Conservation (phyloP, 2,797 vertebrate genomes). For the Atherinosoma microstoma region DNA sequence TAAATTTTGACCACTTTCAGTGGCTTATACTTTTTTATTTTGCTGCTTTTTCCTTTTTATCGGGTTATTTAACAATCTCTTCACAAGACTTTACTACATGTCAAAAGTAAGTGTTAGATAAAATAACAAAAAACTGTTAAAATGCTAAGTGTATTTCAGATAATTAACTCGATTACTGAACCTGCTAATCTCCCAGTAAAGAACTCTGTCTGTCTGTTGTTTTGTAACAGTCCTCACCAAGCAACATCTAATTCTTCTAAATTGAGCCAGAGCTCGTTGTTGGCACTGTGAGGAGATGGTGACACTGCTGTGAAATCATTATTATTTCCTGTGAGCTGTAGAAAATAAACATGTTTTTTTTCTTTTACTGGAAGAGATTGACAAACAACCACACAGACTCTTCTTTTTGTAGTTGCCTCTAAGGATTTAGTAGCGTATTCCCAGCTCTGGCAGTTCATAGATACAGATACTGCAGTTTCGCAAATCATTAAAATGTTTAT, state of each 20-base stretch:
- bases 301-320: conserved; percentile 15
- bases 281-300: no score
- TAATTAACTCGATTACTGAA: neutral
- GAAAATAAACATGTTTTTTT: neutral
- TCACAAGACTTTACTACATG: neutral
- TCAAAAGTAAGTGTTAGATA: neutral
- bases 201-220: conserved; percentile 29
- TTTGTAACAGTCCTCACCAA: conserved; percentile 36
- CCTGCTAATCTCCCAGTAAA: conserved; percentile 13
- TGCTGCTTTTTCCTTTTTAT: neutral
- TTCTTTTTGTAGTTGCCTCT: neutral
- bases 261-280: conserved; percentile 27
- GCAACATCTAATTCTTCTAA: conserved; percentile 39
- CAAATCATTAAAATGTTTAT: conserved; percentile 18
- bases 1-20: neutral
- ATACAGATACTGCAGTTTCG: conserved; percentile 19
- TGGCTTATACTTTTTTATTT: neutral
- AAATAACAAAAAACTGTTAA: neutral
- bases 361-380: neutral
- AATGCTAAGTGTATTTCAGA: neutral
- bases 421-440: neutral
- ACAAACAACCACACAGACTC: neutral
- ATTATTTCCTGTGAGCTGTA: conserved; percentile 8
- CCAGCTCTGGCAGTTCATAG: neutral
- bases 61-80: neutral